phyloP scores from a whole-genome alignment of 1,140 invertebrate species.

The Wasmannia auropunctata region DNA sequence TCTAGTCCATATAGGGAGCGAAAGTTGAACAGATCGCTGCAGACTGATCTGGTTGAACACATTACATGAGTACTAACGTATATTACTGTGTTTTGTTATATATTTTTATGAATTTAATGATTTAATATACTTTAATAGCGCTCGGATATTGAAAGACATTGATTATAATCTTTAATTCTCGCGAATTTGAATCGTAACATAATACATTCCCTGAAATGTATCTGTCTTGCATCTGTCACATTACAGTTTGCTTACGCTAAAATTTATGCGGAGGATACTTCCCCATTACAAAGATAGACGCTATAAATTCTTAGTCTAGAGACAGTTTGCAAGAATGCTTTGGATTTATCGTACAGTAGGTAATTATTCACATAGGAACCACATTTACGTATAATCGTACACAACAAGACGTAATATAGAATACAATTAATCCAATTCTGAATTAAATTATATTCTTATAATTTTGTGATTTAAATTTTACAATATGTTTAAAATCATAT shows the following conservation, averaged over 20 bases:
- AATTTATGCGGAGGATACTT: conserved; percentile 73
- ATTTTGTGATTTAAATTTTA: not conserved
- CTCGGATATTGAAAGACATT: not conserved
- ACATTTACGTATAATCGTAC: conserved; percentile 42
- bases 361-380: not conserved
- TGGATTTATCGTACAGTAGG: conserved; percentile 16
- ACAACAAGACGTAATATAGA: not conserved
- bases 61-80: conserved; percentile 59
- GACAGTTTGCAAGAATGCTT: conserved; percentile 45
- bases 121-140: conserved; percentile 1
- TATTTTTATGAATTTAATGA: not conserved
- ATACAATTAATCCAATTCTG: not conserved
- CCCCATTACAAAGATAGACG: conserved; percentile 60
- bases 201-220: conserved; percentile 63
- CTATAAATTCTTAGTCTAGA: conserved; percentile 60
- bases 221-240: conserved; percentile 65
- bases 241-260: conserved; percentile 42
- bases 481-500: not conserved
- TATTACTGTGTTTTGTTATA: conserved; percentile 57
- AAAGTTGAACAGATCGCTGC: conserved; percentile 79
- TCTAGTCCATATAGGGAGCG: conserved; percentile 83
- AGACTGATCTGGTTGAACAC: conserved; percentile 68
- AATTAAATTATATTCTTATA: not conserved
- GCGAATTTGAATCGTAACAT: conserved; percentile 54
- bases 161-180: conserved; percentile 34